These are phyloP conservation scores for Drosophila anceps DNA, from an alignment of 2,888 invertebrate species.

Conservation along the genomic window DNA sequence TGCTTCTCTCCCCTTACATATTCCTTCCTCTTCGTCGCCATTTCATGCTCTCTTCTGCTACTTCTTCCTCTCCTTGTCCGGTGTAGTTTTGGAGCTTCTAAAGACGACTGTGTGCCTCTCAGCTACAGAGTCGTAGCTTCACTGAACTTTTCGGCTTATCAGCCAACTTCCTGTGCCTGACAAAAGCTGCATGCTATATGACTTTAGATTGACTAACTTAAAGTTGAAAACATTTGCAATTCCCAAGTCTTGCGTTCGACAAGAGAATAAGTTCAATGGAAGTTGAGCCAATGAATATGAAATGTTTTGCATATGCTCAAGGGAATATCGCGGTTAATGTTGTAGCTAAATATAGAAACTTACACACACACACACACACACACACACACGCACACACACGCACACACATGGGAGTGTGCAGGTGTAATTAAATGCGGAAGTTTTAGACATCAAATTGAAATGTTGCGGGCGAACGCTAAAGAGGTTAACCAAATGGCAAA, in stretches of 20 bases:
- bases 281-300: slow-evolving; percentile 13
- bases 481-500: background rate
- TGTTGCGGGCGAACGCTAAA: slow-evolving; percentile 9
- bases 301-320: slow-evolving; percentile 8
- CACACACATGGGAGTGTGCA: slow-evolving; percentile 2
- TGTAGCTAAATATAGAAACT: slow-evolving; percentile 37
- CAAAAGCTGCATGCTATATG: background rate
- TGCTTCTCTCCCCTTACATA: background rate
- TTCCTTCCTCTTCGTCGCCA: background rate
- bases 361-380: slow-evolving; percentile 1
- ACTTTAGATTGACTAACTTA: background rate
- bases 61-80: background rate
- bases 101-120: no score
- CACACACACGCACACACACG: background rate
- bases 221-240: background rate
- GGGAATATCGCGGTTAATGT: slow-evolving; percentile 15
- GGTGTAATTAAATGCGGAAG: slow-evolving; percentile 55
- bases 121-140: background rate
- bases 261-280: slow-evolving; percentile 1
- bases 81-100: no score
- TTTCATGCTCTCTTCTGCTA: no score
- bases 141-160: background rate
- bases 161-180: background rate
- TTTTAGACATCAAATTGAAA: slow-evolving; percentile 26
- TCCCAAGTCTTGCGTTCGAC: no score